Base-by-base conservation (phyloP, 1,140 invertebrate genomes). In the Hypothenemus hampei region DNA sequence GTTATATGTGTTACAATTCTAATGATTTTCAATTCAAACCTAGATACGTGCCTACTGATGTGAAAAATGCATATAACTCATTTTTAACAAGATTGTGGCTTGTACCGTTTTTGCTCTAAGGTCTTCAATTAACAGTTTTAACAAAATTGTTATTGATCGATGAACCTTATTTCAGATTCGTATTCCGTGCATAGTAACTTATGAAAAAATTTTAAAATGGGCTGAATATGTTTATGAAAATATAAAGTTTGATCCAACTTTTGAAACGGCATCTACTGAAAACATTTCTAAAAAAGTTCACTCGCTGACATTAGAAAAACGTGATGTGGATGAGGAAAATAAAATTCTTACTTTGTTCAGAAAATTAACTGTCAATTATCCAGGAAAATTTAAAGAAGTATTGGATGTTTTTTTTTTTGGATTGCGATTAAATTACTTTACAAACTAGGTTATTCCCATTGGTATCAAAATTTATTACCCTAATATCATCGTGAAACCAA, bases 381-480 rank as follows among this genome's bases (percentile, higher is more conserved):
- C 33, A 22, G 50, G 37, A 33, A 40, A 31, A 15, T 5, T 23
- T 16, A 35, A 33, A 36, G 20, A 44, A 10, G 50, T 43, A 53
- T 29, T 1, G 13, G 10, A 10, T 24, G 7, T 16, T 13, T 6
- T 29, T 6, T 29, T 15, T 24, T 26, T 45, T 26, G 11, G 20
- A 7, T 43, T 10, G 1, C 7, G 40, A 43, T 3, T 7, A 20
- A 20, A 23, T 11, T 7, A 10, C 6, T 2, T 11, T 11, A 43
- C 2, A 1, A n/a, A 20, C 16, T 37, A 43, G 16, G 13, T 33
- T 16, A 51, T 61, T 10, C 62, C 62, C 1, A 31, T 63, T 24
- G 23, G 54, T 15, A 37, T 63, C 15, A 29, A 15, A 16, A 49
- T 63, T 13, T 57, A 53, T 24, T 63, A 56, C 45, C 62, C 62